A percentile compares a stretch with the other conserved stretches of the same genome.
Evolutionary conservation across 2,888 invertebrate species (phyloP).

Genomic region (Phlogophora meticulosa): DNA sequence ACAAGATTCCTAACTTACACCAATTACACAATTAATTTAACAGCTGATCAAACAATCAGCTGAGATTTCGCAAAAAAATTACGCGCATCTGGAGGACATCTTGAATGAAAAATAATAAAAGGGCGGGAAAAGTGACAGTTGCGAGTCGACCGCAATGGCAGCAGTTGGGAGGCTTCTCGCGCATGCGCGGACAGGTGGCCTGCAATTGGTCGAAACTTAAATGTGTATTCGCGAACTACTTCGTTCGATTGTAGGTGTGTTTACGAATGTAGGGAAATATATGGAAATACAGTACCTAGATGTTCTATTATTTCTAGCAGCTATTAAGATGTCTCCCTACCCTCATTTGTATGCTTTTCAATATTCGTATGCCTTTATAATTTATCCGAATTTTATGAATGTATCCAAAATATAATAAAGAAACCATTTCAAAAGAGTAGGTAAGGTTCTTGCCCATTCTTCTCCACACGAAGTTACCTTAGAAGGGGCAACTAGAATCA

Average conservation of each 20-base stretch:
- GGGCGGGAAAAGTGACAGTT: slow-evolving; percentile 84
- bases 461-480: too few relatives aligned
- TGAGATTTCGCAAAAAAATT: slow-evolving; percentile 83
- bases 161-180: slow-evolving; percentile 77
- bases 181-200: slow-evolving; percentile 80
- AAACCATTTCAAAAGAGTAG: too few relatives aligned
- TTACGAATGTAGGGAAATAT: background rate
- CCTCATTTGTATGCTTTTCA: too few relatives aligned
- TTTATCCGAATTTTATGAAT: too few relatives aligned
- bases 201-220: slow-evolving; percentile 67
- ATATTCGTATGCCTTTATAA: too few relatives aligned
- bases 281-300: too few relatives aligned
- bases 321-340: too few relatives aligned
- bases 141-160: slow-evolving; percentile 80
- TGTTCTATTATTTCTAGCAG: too few relatives aligned
- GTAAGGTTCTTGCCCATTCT: too few relatives aligned
- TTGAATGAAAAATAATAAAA: slow-evolving; percentile 72
- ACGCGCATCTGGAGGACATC: slow-evolving; percentile 76
- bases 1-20: slow-evolving; percentile 67
- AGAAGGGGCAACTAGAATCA: too few relatives aligned
- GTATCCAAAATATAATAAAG: too few relatives aligned
- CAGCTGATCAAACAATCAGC: slow-evolving; percentile 76
- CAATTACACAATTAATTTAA: slow-evolving; percentile 77
- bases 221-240: slow-evolving; percentile 41
- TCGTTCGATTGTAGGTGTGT: slow-evolving; percentile 13